Evolutionary conservation across 2,797 vertebrate genomes (phyloP).

Genomic region (Phrynocephalus forsythii): DNA sequence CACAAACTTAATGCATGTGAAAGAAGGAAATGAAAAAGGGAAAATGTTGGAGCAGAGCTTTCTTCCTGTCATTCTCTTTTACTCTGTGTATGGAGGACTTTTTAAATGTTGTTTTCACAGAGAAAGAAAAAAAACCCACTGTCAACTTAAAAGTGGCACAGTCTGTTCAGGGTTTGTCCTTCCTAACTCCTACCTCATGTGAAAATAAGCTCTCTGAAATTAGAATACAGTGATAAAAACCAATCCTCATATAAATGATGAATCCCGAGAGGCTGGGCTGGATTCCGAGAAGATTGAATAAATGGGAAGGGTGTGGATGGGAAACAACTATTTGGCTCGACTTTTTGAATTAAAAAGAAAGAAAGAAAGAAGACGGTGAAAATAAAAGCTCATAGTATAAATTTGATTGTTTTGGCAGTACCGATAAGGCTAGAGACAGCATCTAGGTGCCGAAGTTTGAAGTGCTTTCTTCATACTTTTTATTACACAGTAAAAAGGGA

Average conservation of each 20-base stretch:
- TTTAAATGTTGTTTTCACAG: not conserved
- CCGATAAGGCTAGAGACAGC: conserved; percentile 53
- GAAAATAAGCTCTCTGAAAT: not conserved
- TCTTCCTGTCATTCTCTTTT: not conserved
- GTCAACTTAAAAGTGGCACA: no score
- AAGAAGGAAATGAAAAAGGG: not conserved
- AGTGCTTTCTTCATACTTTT: conserved; percentile 61
- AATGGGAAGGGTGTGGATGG: conserved; percentile 52
- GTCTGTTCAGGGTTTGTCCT: no score
- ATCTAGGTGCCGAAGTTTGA: conserved; percentile 55
- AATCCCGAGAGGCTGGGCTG: conserved; percentile 30
- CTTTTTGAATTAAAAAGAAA: conserved; percentile 48
- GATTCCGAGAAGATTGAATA: conserved; percentile 12
- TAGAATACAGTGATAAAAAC: conserved; percentile 42
- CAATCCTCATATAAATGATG: conserved; percentile 36
- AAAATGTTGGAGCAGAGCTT: no score
- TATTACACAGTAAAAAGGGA: conserved; percentile 65
- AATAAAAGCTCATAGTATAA: conserved; percentile 24
- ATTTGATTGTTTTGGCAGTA: conserved; percentile 47
- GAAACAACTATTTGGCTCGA: conserved; percentile 26
- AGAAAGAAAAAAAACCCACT: not conserved
- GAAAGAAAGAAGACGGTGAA: no score
- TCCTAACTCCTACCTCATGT: no score
- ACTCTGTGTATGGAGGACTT: no score
- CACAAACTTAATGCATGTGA: not conserved